Evolutionary conservation across 2,113 vertebrate species (phyloP), one percentile per base, ranked within the genome.

Genomic region (Hippocampus abdominalis): DNA sequence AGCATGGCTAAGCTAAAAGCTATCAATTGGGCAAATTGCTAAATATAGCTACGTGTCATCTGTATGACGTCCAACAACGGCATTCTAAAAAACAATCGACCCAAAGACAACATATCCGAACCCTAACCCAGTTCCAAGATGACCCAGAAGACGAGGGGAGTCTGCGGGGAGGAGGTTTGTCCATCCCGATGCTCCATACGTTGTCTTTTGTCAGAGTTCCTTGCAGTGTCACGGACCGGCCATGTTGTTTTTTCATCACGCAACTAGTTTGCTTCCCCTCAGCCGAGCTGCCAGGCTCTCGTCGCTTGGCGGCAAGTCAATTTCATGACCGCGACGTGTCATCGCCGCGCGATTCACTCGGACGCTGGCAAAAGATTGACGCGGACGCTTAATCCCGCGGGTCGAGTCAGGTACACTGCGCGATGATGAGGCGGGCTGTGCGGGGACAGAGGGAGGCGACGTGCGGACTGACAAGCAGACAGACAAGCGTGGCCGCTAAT

Each of bases 391-490:
- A 70, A 82, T 84, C 80, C 79, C 72, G 2, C 57, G 68, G 77
- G 85, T 81, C 76, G 73, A 65, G 81, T 86, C 78, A 83, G 88
- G 80, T 86, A 79, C 78, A 80, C 73, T 70, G 71, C 77, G 64
- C 6, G 53, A 71, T 81, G 70, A 74, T 74, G 83, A 81, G 71
- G 75, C 81, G 70, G 15, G 66, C 75, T 74, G 70, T 60, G 70
- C 72, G 77, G 59, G 62, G 77, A 78, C 69, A 63, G 79, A 81
- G 79, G 74, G 81, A 85, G 74, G 79, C 59, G 76, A 77, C 79
- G 80, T 78, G 84, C 77, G 84, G 88, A 86, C 84, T 87, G 88
- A 89, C 86, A 87, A 85, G 81, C 84, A 90, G 84, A 88, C 86
- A 86, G 89, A 87, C 85, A 87, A 81, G 81, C 80, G 27, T 79